Evolutionary conservation across 2,113 vertebrate genomes (phyloP).

Genomic region (Piaya cayana): DNA sequence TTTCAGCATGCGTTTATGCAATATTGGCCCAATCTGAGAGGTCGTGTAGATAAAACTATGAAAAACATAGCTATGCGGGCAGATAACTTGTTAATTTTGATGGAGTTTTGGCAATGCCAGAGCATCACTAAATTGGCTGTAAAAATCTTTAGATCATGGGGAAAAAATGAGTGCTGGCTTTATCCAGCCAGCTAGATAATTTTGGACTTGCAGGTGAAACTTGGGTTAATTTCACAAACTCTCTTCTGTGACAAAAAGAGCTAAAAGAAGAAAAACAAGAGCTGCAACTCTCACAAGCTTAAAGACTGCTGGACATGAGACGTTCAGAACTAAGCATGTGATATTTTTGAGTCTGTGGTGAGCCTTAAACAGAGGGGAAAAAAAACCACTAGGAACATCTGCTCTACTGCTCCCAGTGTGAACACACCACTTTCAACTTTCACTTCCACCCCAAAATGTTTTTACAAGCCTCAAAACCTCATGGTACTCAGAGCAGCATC

Average conservation of each 20-base stretch:
- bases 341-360: background rate
- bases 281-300: background rate
- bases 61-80: background rate
- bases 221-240: background rate
- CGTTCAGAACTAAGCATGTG: background rate
- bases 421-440: background rate
- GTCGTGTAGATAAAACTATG: background rate
- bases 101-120: background rate
- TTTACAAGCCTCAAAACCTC: accelerated
- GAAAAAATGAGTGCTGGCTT: background rate
- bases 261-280: background rate
- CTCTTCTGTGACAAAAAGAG: background rate
- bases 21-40: background rate
- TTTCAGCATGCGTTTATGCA: background rate
- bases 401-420: background rate
- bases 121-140: background rate
- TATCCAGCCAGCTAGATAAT: background rate
- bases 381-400: background rate
- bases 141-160: background rate
- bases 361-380: background rate
- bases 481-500: accelerated
- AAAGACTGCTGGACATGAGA: background rate
- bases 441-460: background rate
- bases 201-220: background rate
- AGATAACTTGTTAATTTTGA: background rate